Percentiles rank a stretch among this genome's conserved stretches.
phyloP scores from a whole-genome alignment of 2,888 invertebrate genomes.

The Cabera pusaria region DNA sequence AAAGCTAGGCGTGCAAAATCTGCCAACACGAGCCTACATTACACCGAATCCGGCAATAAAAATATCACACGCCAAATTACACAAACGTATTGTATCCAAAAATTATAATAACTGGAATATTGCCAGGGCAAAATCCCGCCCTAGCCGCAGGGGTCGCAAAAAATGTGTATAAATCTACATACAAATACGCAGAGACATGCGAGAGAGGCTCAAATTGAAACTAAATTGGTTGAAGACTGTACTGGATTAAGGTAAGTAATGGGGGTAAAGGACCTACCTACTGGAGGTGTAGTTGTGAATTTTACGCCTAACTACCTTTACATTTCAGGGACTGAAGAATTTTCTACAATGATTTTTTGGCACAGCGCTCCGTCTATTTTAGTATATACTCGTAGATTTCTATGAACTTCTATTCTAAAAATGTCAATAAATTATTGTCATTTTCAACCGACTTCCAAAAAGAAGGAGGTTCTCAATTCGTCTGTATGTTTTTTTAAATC shows the following conservation, averaged over 20 bases:
- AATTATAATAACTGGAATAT: constrained; percentile 31
- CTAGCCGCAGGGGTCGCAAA: constrained; percentile 29
- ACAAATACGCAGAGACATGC: constrained; percentile 38
- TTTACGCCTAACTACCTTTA: too few species aligned
- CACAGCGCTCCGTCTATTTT: too few species aligned
- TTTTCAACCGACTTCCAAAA: too few species aligned
- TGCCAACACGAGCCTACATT: constrained; percentile 6
- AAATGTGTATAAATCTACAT: constrained; percentile 44
- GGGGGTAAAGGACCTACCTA: background rate
- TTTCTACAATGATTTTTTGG: too few species aligned
- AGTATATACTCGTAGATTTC: too few species aligned
- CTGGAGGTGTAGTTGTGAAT: too few species aligned
- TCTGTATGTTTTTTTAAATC: too few species aligned
- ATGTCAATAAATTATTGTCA: too few species aligned
- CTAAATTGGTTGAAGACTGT: constrained; percentile 40
- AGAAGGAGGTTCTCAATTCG: too few species aligned
- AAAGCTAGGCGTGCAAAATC: background rate
- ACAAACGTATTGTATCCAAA: constrained; percentile 26
- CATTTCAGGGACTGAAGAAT: too few species aligned
- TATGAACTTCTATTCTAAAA: too few species aligned
- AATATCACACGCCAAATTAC: constrained; percentile 26
- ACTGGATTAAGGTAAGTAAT: constrained; percentile 17
- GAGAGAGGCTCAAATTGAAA: constrained; percentile 43
- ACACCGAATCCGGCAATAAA: constrained; percentile 22
- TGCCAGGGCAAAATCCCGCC: constrained; percentile 29